A percentile compares a stretch with the other conserved stretches of the same genome.
Evolutionary conservation across 1,140 invertebrate species (phyloP).

Genomic region (Archivesica marissinica): DNA sequence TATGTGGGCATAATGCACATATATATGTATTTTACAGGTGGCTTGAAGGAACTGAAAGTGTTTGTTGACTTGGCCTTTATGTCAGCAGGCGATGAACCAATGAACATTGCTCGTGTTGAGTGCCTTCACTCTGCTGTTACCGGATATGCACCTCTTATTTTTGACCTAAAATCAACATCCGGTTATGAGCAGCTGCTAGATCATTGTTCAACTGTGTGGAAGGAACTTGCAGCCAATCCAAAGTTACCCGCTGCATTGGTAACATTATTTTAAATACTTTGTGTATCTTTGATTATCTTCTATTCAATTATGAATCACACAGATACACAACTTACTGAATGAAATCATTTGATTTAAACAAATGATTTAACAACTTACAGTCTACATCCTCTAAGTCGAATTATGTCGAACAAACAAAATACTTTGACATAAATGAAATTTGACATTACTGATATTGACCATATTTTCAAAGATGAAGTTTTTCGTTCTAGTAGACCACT

Average conservation of each 20-base stretch:
- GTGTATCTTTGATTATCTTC: neutral
- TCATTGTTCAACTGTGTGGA: conserved; percentile 74
- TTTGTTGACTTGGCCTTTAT: conserved; percentile 79
- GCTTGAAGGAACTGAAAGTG: conserved; percentile 75
- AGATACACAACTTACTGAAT: neutral
- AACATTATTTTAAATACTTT: neutral
- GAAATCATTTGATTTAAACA: neutral
- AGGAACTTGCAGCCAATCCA: conserved; percentile 70
- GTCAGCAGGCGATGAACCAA: conserved; percentile 77
- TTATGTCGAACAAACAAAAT: neutral
- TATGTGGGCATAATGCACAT: neutral
- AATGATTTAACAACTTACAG: neutral
- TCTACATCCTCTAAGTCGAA: neutral
- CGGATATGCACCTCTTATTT: conserved; percentile 81
- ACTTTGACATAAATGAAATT: neutral
- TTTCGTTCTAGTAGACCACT: no score
- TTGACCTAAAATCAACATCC: conserved; percentile 64
- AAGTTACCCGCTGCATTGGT: conserved; percentile 77
- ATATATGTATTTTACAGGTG: conserved; percentile 39
- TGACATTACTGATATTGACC: neutral
- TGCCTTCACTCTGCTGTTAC: conserved; percentile 78
- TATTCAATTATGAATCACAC: neutral
- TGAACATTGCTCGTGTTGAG: conserved; percentile 75
- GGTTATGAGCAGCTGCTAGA: conserved; percentile 63
- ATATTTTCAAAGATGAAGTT: no score